These are phyloP conservation scores for Podarcis raffonei DNA, from an alignment of 2,113 vertebrate genomes.

Conservation along the genomic window DNA sequence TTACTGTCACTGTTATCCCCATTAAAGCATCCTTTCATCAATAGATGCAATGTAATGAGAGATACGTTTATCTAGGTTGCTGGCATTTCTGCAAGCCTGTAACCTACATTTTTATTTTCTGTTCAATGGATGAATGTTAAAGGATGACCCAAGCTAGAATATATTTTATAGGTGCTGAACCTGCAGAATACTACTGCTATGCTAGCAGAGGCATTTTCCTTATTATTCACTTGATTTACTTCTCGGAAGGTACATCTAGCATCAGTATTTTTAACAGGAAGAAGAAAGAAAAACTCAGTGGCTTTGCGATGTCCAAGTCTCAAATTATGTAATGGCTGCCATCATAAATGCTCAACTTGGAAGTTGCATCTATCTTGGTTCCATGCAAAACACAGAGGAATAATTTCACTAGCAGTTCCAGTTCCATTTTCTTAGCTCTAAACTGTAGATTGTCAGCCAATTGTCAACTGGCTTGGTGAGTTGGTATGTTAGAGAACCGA, in stretches of 20 bases:
- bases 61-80: not conserved
- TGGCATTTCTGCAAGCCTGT: fast-evolving
- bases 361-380: not conserved
- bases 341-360: not conserved
- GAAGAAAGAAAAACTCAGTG: not conserved
- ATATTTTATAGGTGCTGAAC: not conserved
- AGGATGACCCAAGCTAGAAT: not conserved
- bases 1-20: too few relatives aligned
- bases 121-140: slow-evolving; percentile 10
- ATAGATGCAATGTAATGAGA: not conserved
- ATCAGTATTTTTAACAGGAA: not conserved
- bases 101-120: not conserved
- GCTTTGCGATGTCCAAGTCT: not conserved
- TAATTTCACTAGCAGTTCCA: too few relatives aligned
- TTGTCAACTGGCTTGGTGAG: too few relatives aligned
- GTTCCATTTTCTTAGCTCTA: not conserved
- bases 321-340: not conserved
- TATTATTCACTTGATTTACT: slow-evolving; percentile 9
- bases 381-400: not conserved
- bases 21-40: not conserved
- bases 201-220: not conserved
- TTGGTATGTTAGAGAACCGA: too few relatives aligned
- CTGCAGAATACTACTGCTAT: not conserved
- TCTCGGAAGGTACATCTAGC: not conserved
- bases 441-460: not conserved